phyloP scores from a whole-genome alignment of 1,140 invertebrate species.

The Holcopasites calliopsidis region DNA sequence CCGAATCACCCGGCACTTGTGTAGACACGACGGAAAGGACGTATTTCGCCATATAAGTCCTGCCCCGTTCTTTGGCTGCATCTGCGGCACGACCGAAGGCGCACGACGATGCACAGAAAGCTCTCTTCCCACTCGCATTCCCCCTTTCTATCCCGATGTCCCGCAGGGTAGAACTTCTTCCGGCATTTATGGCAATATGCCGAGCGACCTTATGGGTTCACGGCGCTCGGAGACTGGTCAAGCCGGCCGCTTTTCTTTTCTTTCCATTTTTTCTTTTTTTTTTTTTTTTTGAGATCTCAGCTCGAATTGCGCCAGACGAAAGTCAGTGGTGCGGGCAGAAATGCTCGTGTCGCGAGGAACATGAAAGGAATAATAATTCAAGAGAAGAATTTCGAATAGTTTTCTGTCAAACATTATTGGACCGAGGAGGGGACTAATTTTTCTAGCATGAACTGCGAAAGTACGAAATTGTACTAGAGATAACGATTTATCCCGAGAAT shows the following conservation, averaged over 20 bases:
- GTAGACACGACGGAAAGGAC: neutral
- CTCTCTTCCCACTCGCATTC: constrained; percentile 17
- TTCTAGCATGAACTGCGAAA: too few species aligned
- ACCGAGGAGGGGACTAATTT: too few species aligned
- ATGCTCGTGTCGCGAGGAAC: neutral
- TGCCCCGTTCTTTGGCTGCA: neutral
- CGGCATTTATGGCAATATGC: constrained; percentile 50
- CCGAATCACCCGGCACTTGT: constrained; percentile 6
- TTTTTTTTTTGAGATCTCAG: neutral
- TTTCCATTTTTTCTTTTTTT: too few species aligned
- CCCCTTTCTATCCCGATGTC: constrained; percentile 12
- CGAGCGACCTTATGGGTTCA: constrained; percentile 51
- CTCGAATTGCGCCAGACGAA: neutral
- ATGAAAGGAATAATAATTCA: too few species aligned
- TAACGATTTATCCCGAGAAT: too few species aligned
- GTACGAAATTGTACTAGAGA: too few species aligned
- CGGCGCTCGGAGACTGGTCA: neutral
- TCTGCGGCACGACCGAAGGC: constrained; percentile 23
- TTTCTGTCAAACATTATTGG: too few species aligned
- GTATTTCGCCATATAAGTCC: neutral
- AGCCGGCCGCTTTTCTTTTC: neutral
- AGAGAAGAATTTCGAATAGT: too few species aligned
- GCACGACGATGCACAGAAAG: constrained; percentile 28
- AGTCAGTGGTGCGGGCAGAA: neutral
- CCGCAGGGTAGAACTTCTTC: constrained; percentile 14